Percentiles rank a stretch among this genome's conserved stretches.
These are phyloP conservation scores for Drosophila erecta DNA, from an alignment of 1,140 invertebrate genomes.

Conservation along the genomic window DNA sequence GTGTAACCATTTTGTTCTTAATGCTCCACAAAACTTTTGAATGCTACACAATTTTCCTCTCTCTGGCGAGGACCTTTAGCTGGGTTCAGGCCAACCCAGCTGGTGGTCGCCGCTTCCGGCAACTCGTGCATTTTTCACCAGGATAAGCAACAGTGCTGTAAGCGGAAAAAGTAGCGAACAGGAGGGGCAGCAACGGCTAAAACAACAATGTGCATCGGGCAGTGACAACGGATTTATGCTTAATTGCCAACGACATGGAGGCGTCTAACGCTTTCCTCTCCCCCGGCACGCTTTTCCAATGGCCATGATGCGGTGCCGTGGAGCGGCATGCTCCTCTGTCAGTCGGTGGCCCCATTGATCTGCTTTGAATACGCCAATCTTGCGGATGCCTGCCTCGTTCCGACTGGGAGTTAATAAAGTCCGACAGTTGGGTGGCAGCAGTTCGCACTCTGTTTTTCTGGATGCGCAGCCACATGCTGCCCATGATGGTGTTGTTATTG, in stretches of 20 bases:
- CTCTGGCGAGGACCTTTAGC: constrained; percentile 25
- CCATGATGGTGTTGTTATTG: constrained; percentile 29
- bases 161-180: constrained; percentile 23
- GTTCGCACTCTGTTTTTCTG: constrained; percentile 29
- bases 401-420: constrained; percentile 54
- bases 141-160: constrained; percentile 44
- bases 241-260: constrained; percentile 66
- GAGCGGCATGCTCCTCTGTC: constrained; percentile 10
- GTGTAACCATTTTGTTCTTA: not conserved
- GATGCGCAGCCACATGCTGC: constrained; percentile 11
- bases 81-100: constrained; percentile 56
- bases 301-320: constrained; percentile 5
- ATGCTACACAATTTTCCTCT: not conserved
- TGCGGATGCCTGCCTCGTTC: not conserved
- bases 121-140: constrained; percentile 72
- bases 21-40: too few species aligned
- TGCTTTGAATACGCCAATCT: constrained; percentile 55
- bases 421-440: constrained; percentile 43
- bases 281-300: not conserved
- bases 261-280: constrained; percentile 22
- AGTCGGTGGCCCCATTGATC: constrained; percentile 17
- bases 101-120: constrained; percentile 62
- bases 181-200: constrained; percentile 21
- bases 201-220: constrained; percentile 43
- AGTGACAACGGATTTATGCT: constrained; percentile 61